Conservation (phyloP, 2,113 vertebrate species). For the Ceuthmochares aereus region DNA sequence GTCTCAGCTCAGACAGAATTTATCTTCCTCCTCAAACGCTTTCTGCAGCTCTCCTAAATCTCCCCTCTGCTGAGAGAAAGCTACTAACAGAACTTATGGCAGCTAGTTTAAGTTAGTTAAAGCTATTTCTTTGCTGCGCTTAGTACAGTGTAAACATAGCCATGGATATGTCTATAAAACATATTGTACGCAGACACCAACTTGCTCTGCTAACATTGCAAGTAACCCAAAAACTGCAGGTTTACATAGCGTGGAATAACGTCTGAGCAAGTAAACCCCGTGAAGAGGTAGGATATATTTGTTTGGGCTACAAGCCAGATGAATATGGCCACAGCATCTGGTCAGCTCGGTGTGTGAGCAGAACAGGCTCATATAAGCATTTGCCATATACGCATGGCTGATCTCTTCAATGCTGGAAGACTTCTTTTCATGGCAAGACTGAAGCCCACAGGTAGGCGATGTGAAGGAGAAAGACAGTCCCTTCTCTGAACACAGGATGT, state of each 20-base stretch:
- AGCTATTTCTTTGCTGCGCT: background rate
- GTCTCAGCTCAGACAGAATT: background rate
- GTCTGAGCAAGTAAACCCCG: background rate
- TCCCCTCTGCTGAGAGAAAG: background rate
- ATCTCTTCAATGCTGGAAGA: background rate
- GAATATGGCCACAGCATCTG: background rate
- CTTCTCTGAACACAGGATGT: background rate
- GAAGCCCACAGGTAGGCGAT: background rate
- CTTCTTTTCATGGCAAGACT: background rate
- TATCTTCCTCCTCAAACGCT: background rate
- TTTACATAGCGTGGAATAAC: background rate
- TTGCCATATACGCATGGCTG: background rate
- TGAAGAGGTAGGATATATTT: background rate
- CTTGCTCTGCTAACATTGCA: background rate
- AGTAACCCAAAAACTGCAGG: background rate
- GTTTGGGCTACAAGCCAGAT: background rate
- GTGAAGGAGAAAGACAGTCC: background rate
- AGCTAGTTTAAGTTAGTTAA: background rate
- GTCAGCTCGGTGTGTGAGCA: accelerated
- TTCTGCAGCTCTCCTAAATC: background rate
- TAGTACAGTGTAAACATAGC: background rate
- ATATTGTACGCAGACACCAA: background rate
- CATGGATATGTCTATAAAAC: background rate
- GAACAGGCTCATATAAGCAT: accelerated
- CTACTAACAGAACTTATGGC: background rate